A percentile compares a stretch with the other conserved stretches of the same genome.
These are phyloP conservation scores for Malurus alboscapulatus DNA, from an alignment of 2,113 vertebrate genomes.

Conservation along the genomic window DNA sequence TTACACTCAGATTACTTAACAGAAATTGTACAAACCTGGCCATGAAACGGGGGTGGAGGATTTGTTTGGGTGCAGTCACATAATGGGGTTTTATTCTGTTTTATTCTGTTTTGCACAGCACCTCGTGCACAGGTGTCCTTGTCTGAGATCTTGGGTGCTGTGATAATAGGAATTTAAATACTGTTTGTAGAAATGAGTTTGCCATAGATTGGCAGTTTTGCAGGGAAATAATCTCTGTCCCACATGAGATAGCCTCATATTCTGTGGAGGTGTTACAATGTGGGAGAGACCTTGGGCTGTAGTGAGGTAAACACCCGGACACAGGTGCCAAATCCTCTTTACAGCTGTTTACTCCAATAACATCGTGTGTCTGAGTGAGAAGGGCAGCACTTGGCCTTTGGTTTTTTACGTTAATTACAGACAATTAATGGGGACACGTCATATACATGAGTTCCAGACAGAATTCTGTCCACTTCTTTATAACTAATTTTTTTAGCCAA, in stretches of 20 bases:
- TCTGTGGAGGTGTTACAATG: not conserved
- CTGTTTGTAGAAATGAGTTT: not conserved
- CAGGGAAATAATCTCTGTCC: not conserved
- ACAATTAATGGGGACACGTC: not conserved
- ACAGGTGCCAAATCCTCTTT: not conserved
- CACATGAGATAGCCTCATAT: not conserved
- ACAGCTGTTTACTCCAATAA: not conserved
- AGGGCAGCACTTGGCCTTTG: not conserved
- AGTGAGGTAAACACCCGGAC: not conserved
- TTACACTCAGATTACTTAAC: not conserved
- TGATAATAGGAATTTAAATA: not conserved
- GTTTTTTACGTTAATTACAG: not conserved
- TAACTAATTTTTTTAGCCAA: not conserved
- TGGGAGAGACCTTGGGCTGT: not conserved
- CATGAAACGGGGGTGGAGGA: not conserved
- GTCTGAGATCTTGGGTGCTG: not conserved
- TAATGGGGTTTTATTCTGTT: not conserved
- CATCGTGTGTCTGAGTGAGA: not conserved
- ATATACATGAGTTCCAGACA: not conserved
- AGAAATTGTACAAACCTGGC: not conserved
- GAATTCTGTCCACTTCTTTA: not conserved
- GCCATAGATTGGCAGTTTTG: not conserved
- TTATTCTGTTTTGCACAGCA: not conserved
- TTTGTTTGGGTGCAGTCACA: not conserved
- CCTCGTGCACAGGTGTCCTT: not conserved